Conservation (phyloP, 2,888 invertebrate genomes). For the Gisinianus flammeolus region DNA sequence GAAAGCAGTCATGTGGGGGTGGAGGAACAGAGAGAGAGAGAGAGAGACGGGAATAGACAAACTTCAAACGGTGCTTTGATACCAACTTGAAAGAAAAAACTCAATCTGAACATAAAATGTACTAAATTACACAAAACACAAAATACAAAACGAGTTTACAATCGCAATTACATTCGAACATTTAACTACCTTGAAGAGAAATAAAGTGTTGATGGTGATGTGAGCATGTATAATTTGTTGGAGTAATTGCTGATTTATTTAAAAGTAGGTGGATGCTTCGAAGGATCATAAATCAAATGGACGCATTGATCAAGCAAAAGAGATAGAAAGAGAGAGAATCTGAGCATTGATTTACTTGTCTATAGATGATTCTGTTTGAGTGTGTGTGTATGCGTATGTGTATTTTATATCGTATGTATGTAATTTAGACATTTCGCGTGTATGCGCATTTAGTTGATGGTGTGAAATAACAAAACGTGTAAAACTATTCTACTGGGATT, state of each 20-base stretch:
- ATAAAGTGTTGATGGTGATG: neutral
- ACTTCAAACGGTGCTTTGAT: neutral
- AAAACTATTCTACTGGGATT: neutral
- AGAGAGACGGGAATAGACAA: neutral
- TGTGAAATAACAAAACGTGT: neutral
- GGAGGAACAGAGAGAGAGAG: neutral
- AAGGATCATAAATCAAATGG: neutral
- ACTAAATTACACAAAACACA: neutral
- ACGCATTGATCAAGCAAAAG: neutral
- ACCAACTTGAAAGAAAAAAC: neutral
- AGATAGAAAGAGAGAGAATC: neutral
- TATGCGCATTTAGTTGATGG: no score
- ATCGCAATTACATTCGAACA: neutral
- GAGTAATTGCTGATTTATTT: constrained; percentile 2
- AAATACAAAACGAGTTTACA: neutral
- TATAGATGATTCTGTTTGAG: neutral
- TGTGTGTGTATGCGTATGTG: neutral
- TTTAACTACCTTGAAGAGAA: neutral
- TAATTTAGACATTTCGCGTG: neutral
- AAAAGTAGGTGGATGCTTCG: constrained; percentile 2
- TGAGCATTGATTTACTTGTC: neutral
- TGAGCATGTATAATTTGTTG: neutral
- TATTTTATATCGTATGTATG: neutral
- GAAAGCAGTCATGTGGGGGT: neutral
- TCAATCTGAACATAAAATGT: no score